These are phyloP conservation scores for Rhodophaea formosa DNA, from an alignment of 2,888 invertebrate genomes.

Conservation along the genomic window DNA sequence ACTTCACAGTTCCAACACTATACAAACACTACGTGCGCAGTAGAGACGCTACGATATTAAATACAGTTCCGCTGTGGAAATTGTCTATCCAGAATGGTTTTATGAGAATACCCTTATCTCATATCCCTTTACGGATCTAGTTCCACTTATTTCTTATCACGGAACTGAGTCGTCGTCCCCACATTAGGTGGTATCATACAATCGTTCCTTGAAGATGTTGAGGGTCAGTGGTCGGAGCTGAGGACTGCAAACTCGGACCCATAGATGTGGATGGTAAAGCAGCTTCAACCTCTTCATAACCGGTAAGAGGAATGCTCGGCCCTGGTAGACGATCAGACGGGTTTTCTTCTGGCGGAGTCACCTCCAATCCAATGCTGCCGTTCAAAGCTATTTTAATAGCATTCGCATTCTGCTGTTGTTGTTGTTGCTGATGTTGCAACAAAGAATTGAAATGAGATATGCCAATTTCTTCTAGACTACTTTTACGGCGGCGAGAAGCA, in stretches of 20 bases:
- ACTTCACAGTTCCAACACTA: slow-evolving; percentile 30
- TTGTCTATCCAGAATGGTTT: slow-evolving; percentile 15
- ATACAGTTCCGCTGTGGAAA: slow-evolving; percentile 43
- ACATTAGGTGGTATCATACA: slow-evolving; percentile 97
- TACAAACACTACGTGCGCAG: slow-evolving; percentile 44
- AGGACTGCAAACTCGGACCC: slow-evolving; percentile 58
- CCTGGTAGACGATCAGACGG: slow-evolving; percentile 76
- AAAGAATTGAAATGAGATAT: slow-evolving; percentile 89
- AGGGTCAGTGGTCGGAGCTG: slow-evolving; percentile 78
- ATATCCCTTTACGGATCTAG: slow-evolving; percentile 50
- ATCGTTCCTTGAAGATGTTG: slow-evolving; percentile 93
- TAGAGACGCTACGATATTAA: slow-evolving; percentile 61
- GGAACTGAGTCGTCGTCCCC: slow-evolving; percentile 93
- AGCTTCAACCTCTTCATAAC: slow-evolving; percentile 75
- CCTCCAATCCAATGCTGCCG: slow-evolving; percentile 92
- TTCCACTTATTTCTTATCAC: slow-evolving; percentile 87
- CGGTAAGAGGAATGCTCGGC: slow-evolving; percentile 50
- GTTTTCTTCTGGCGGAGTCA: slow-evolving; percentile 86
- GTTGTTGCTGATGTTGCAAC: slow-evolving; percentile 79
- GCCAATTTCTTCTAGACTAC: slow-evolving; percentile 92
- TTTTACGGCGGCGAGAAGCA: slow-evolving; percentile 86
- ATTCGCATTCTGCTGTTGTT: slow-evolving; percentile 84
- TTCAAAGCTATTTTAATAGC: slow-evolving; percentile 93
- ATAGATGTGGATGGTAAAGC: slow-evolving; percentile 63
- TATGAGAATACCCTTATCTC: neutral